Evolutionary conservation across 1,140 invertebrate species (phyloP).

Genomic region (Drosophila punjabiensis): DNA sequence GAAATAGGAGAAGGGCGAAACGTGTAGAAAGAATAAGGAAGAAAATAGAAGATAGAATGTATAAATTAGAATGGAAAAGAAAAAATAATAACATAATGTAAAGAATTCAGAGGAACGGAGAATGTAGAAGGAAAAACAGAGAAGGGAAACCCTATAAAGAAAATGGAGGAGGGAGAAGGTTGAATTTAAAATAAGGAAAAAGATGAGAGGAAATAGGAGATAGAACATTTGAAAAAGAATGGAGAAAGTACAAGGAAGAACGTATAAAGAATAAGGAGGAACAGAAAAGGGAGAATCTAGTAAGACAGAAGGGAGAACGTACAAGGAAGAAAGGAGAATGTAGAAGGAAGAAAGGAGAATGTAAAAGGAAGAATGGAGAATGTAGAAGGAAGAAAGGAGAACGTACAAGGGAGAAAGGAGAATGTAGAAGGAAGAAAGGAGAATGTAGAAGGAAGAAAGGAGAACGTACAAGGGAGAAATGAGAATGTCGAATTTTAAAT

Average conservation of each 20-base stretch:
- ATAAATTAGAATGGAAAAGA: background rate
- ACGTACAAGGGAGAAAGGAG: no score
- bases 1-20: background rate
- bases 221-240: no score
- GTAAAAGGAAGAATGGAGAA: background rate
- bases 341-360: background rate
- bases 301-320: no score
- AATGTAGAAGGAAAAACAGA: no score
- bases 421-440: background rate
- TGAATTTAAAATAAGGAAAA: background rate
- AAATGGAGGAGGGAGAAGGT: background rate
- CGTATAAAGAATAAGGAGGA: no score
- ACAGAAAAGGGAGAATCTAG: no score
- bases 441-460: accelerated
- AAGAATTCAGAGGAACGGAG: background rate
- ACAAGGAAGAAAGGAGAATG: background rate
- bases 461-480: no score
- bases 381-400: no score
- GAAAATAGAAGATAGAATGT: background rate
- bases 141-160: no score
- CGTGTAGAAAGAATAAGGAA: background rate
- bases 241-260: background rate
- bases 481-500: no score
- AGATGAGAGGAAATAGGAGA: no score
- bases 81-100: background rate